phyloP scores from a whole-genome alignment of 1,140 invertebrate species.

The Bradynema listronoti region DNA sequence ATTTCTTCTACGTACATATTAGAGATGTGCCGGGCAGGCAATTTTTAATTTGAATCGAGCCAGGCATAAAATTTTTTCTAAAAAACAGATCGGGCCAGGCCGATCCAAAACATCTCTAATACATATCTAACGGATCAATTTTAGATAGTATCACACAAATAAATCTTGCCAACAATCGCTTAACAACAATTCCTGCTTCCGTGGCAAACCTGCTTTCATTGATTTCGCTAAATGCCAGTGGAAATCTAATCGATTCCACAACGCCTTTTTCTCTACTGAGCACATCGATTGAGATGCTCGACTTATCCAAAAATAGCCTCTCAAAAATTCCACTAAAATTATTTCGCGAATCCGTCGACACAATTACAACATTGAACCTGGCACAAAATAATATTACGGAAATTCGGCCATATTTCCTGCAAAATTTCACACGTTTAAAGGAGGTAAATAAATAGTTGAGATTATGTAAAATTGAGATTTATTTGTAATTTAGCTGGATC shows the following conservation, averaged over 20 bases:
- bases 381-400: slow-evolving; percentile 33
- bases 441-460: slow-evolving; percentile 43
- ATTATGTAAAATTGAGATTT: too few relatives aligned
- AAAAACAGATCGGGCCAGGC: too few relatives aligned
- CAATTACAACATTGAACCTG: slow-evolving; percentile 27
- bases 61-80: too few relatives aligned
- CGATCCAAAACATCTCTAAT: slow-evolving; percentile 24
- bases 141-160: too few relatives aligned
- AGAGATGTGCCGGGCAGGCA: too few relatives aligned
- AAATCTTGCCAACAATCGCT: slow-evolving; percentile 41
- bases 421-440: slow-evolving; percentile 44
- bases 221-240: slow-evolving; percentile 37
- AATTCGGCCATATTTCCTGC: slow-evolving; percentile 26
- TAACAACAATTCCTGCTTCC: slow-evolving; percentile 33
- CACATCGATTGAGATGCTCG: slow-evolving; percentile 32
- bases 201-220: slow-evolving; percentile 29
- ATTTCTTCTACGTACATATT: too few relatives aligned
- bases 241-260: slow-evolving; percentile 36
- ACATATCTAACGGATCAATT: too few relatives aligned
- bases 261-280: slow-evolving; percentile 27
- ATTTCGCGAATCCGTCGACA: slow-evolving; percentile 20
- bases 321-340: slow-evolving; percentile 28
- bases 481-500: slow-evolving; percentile 48
- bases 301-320: slow-evolving; percentile 38
- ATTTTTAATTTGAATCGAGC: too few relatives aligned